These are phyloP conservation scores for Coregonus sp. DNA, from an alignment of 2,797 vertebrate species.

Conservation along the genomic window DNA sequence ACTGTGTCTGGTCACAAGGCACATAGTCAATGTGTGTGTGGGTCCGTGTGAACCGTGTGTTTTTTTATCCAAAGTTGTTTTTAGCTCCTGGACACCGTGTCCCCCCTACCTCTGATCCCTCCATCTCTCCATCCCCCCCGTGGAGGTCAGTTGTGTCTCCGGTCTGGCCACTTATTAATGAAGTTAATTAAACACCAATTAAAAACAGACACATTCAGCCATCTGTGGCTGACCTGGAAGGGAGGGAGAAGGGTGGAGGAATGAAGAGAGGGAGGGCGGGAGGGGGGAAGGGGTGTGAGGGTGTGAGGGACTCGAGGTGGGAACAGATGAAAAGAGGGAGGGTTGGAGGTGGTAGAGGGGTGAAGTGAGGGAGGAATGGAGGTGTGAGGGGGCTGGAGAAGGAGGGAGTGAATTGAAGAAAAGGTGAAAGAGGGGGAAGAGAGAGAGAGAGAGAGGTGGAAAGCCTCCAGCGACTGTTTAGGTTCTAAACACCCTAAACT, in stretches of 20 bases:
- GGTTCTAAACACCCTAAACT: not conserved
- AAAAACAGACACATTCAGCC: conserved; percentile 27
- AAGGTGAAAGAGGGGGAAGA: not conserved
- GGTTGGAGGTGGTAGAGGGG: not conserved
- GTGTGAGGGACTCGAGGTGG: not conserved
- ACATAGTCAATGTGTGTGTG: conserved; percentile 7
- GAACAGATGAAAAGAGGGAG: not conserved
- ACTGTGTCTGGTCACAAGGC: not conserved
- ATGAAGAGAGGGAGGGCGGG: not conserved
- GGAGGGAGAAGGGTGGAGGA: conserved; percentile 13
- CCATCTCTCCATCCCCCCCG: conserved; percentile 1
- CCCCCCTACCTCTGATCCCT: conserved; percentile 33
- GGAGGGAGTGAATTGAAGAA: not conserved
- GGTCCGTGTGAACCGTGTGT: conserved; percentile 9
- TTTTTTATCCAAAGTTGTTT: conserved; percentile 29
- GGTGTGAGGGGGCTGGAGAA: not conserved
- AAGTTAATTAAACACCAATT: conserved; percentile 52
- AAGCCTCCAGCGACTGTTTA: not conserved
- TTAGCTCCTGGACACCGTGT: conserved; percentile 25
- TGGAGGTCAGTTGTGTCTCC: conserved; percentile 26
- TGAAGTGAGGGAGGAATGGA: too few relatives aligned
- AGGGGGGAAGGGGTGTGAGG: not conserved
- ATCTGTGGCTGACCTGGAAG: not conserved
- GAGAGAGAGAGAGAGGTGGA: not conserved
- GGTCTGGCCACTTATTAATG: conserved; percentile 45